phyloP scores from a whole-genome alignment of 92 coral and sea anemone genomes.

The Galaxea fascicularis region DNA sequence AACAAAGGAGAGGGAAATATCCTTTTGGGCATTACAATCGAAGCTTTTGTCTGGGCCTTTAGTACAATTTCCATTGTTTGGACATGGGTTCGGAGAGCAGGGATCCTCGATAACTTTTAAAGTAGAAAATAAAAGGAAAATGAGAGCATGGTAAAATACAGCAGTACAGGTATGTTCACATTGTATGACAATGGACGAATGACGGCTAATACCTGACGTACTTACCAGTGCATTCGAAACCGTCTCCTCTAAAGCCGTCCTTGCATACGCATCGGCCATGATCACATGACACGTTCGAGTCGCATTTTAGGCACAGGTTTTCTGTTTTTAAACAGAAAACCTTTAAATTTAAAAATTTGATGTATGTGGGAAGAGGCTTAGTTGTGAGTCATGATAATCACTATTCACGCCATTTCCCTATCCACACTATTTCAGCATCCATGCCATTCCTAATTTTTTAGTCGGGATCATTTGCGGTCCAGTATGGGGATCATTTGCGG shows the following conservation, averaged over 20 bases:
- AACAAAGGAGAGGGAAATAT: constrained; percentile 84
- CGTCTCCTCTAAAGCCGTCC: constrained; percentile 87
- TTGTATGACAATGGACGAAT: too few species aligned
- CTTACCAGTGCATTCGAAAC: constrained; percentile 78
- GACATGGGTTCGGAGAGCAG: constrained; percentile 90
- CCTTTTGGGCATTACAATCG: constrained; percentile 90
- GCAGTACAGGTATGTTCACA: neutral
- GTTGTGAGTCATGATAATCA: neutral
- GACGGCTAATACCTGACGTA: neutral
- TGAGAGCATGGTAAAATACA: neutral
- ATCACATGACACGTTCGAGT: constrained; percentile 78
- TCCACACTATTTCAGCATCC: too few species aligned
- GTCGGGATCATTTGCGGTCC: too few species aligned
- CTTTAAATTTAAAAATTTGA: too few species aligned
- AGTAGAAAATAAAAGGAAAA: neutral
- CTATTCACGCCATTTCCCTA: too few species aligned
- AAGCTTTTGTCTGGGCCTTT: constrained; percentile 87
- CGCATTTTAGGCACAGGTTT: constrained; percentile 75
- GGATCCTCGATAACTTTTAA: constrained; percentile 65
- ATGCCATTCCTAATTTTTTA: too few species aligned
- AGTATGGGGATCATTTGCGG: too few species aligned
- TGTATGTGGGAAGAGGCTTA: neutral
- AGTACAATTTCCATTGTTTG: constrained; percentile 83
- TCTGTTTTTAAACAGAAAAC: too few species aligned
- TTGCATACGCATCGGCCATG: constrained; percentile 80